Base-by-base conservation (phyloP, 2,797 vertebrate species). In the Bradypus variegatus region DNA sequence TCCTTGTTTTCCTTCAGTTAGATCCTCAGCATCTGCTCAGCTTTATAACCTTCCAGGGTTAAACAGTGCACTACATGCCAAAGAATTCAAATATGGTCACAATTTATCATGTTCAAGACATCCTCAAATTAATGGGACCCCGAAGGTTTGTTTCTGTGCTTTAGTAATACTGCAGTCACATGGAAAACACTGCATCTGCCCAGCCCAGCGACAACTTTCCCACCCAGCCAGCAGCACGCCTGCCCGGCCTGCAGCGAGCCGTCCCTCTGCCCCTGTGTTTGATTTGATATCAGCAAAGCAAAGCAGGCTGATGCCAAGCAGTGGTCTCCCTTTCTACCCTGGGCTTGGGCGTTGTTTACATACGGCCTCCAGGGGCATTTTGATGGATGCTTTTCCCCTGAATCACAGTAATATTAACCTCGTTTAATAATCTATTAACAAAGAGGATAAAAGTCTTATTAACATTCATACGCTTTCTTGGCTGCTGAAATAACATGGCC, bases 361-460 rank as follows among this genome's bases (percentile, higher is more conserved):
- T 27, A 2, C 27, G 82, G 90, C 79, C 91, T 76, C 86, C 29
- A n/a, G 67, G 69, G 76, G 78, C 41, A 33, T 86, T 62, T 65
- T 88, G 90, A 91, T 79, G 83, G 79, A 76, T 72, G 65, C 31
- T 62, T 53, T 67, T 41, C 19, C 58, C 85, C 10, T 60, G 78
- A 29, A 64, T 65, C 88, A 23, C 76, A 80, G 83, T 83, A 93
- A 94, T 92, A 95, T 94, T 95, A 95, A 96, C 91, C 78, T 94
- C 89, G 38, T 73, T 94, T 94, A 94, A 96, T 95, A 94, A 96
- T 87, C 94, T 92, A 94, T 91, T 95, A 96, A 93, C 91, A 72
- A 91, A 84, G 76, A 90, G 85, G 91, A 95, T 73, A 92, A 96
- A 95, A 92, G 88, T 94, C 91, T 85, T 87, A 81, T 79, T 94